Evolutionary conservation across 2,797 vertebrate genomes (phyloP).

Genomic region (Leucoraja ocellata): DNA sequence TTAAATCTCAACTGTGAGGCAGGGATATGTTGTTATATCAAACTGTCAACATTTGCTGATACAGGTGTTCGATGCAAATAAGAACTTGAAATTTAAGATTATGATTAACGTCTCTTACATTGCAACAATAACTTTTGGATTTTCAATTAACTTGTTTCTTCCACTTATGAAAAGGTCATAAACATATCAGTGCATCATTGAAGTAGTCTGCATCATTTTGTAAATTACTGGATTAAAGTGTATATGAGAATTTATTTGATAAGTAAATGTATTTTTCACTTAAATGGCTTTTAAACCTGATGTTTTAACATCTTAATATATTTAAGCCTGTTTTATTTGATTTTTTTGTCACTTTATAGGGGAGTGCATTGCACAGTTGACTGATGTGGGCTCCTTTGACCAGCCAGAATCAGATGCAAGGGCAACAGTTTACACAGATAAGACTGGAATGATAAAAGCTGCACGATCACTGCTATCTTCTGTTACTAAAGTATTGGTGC

Average conservation of each 20-base stretch:
- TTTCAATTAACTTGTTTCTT: background rate
- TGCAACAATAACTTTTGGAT: background rate
- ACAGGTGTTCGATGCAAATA: background rate
- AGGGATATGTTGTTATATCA: background rate
- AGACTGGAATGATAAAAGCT: conserved; percentile 86
- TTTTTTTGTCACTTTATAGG: conserved; percentile 57
- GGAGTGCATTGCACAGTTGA: conserved; percentile 87
- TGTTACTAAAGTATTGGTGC: conserved; percentile 89
- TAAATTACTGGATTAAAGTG: background rate
- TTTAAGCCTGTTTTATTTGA: conserved; percentile 25
- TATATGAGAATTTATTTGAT: background rate
- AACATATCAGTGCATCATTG: background rate
- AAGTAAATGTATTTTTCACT: background rate
- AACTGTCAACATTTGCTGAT: background rate
- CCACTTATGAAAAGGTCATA: background rate
- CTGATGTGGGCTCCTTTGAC: conserved; percentile 65
- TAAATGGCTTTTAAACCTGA: background rate
- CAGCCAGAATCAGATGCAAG: conserved; percentile 65
- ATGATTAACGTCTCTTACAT: background rate
- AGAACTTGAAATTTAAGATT: background rate
- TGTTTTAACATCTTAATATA: background rate
- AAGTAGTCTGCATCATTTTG: background rate
- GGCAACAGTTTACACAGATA: conserved; percentile 80
- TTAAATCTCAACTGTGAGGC: background rate
- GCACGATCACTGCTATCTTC: conserved; percentile 89